Conservation (phyloP, 2,113 vertebrate species). For the Amazona vittata region DNA sequence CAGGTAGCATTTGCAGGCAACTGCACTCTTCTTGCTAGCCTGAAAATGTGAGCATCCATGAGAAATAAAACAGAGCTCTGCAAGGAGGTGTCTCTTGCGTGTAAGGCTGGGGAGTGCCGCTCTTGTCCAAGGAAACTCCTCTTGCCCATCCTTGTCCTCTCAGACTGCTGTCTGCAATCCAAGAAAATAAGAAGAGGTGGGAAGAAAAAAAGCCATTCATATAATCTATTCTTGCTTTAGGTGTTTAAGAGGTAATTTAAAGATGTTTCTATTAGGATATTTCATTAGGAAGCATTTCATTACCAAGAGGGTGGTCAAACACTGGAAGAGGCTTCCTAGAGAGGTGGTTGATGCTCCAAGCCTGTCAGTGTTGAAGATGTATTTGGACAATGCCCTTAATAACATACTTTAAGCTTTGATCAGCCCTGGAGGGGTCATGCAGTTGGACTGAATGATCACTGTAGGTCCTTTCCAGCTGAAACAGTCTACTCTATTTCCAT, state of each 20-base stretch:
- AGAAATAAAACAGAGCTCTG: background rate
- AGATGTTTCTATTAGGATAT: background rate
- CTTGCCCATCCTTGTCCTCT: background rate
- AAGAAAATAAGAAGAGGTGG: background rate
- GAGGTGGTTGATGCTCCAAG: background rate
- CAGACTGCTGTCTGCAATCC: background rate
- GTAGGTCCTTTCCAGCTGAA: background rate
- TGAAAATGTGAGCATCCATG: background rate
- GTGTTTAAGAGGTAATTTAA: background rate
- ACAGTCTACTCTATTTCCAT: background rate
- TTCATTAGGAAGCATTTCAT: background rate
- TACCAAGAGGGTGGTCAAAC: background rate
- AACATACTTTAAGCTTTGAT: background rate
- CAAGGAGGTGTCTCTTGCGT: background rate
- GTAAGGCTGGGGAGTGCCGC: fast-evolving
- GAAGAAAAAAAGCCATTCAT: background rate
- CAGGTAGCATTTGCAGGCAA: background rate
- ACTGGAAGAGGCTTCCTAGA: background rate
- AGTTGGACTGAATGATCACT: background rate
- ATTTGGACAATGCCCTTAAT: background rate
- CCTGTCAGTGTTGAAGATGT: background rate
- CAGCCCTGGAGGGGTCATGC: background rate
- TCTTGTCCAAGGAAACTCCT: background rate
- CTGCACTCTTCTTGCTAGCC: background rate
- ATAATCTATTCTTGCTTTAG: background rate